These are phyloP conservation scores for Phylloscopus whistleri DNA, from an alignment of 2,113 vertebrate species.

Conservation along the genomic window DNA sequence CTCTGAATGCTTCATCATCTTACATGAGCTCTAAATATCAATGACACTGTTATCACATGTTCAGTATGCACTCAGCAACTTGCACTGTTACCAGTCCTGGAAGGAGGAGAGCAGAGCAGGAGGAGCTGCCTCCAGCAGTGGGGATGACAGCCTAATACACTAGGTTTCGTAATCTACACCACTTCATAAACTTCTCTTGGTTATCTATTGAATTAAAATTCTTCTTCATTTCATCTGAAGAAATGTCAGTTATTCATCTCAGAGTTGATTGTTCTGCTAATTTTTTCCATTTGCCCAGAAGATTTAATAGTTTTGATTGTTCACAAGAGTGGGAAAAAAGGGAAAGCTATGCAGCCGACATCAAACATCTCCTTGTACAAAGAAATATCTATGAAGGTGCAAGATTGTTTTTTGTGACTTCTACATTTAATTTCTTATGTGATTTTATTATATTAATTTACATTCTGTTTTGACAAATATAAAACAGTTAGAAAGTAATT, in stretches of 20 bases:
- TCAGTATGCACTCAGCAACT: background rate
- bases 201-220: background rate
- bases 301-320: background rate
- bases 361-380: background rate
- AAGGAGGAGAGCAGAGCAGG: background rate
- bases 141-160: background rate
- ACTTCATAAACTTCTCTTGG: background rate
- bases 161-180: background rate
- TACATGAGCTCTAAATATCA: background rate
- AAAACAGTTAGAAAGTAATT: background rate
- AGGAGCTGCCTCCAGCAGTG: background rate
- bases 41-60: fast-evolving
- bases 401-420: background rate
- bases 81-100: background rate
- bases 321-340: background rate
- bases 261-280: background rate
- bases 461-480: background rate
- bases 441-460: background rate
- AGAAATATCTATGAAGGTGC: background rate
- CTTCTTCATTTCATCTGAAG: background rate
- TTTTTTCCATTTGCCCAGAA: background rate
- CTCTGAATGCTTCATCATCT: background rate
- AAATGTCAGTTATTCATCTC: background rate
- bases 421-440: background rate
- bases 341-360: background rate